Evolutionary conservation across 2,888 invertebrate species (phyloP).

Genomic region (Hyles lineata): DNA sequence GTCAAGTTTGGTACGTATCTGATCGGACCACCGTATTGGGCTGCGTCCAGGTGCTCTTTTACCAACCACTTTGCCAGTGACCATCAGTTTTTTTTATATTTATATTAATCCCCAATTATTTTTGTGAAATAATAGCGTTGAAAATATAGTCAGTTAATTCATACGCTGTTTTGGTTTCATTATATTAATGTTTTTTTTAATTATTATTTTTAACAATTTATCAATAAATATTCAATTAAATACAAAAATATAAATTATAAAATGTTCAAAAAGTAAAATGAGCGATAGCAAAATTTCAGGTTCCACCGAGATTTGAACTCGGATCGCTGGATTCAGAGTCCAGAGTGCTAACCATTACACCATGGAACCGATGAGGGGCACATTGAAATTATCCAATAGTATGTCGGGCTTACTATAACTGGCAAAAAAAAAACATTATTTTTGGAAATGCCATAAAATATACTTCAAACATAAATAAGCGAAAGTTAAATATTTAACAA

Average conservation of each 20-base stretch:
- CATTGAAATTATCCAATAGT: conserved; percentile 43
- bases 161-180: neutral
- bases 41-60: no score
- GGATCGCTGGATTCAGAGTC: conserved; percentile 93
- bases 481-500: no score
- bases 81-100: no score
- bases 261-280: conserved; percentile 18
- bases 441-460: neutral
- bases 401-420: conserved; percentile 1
- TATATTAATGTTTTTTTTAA: neutral
- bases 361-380: conserved; percentile 64
- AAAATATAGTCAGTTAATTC: no score
- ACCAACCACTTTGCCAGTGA: no score
- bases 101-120: no score
- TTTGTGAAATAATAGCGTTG: no score
- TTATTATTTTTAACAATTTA: neutral
- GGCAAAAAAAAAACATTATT: neutral
- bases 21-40: no score
- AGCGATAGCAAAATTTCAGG: conserved; percentile 68
- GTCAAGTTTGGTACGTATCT: no score
- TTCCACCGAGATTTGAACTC: conserved; percentile 93
- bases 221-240: neutral
- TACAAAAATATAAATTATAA: conserved; percentile 11
- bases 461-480: neutral
- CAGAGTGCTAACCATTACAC: conserved; percentile 92